Percentiles rank a stretch among this genome's conserved stretches.
These are phyloP conservation scores for Gavia stellata DNA, from an alignment of 2,113 vertebrate genomes.

Conservation along the genomic window DNA sequence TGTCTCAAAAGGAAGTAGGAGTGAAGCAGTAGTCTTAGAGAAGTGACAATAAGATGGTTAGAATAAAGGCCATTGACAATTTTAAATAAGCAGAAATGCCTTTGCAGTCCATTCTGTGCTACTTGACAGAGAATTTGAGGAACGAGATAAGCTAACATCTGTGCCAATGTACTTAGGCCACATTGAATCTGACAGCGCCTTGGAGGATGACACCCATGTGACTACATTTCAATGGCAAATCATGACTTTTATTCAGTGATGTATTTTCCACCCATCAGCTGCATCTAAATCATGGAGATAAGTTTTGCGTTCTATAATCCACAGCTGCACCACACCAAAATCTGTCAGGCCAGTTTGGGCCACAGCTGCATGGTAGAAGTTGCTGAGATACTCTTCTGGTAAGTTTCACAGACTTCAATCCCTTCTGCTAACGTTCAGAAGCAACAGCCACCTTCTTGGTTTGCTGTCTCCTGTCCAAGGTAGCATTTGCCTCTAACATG, in stretches of 20 bases:
- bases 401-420: background rate
- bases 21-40: background rate
- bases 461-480: background rate
- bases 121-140: background rate
- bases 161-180: background rate
- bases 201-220: background rate
- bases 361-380: background rate
- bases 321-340: background rate
- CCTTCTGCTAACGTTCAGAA: background rate
- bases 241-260: background rate
- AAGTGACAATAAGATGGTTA: background rate
- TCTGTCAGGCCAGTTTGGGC: background rate
- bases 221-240: background rate
- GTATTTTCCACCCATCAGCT: background rate
- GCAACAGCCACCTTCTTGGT: background rate
- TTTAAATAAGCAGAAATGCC: background rate
- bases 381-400: background rate
- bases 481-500: background rate
- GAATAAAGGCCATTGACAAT: background rate
- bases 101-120: background rate
- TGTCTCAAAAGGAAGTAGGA: background rate
- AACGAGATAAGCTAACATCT: background rate
- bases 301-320: background rate
- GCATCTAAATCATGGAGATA: background rate
- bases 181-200: background rate